phyloP scores from a whole-genome alignment of 2,113 vertebrate species.

The Hymenochirus boettgeri region DNA sequence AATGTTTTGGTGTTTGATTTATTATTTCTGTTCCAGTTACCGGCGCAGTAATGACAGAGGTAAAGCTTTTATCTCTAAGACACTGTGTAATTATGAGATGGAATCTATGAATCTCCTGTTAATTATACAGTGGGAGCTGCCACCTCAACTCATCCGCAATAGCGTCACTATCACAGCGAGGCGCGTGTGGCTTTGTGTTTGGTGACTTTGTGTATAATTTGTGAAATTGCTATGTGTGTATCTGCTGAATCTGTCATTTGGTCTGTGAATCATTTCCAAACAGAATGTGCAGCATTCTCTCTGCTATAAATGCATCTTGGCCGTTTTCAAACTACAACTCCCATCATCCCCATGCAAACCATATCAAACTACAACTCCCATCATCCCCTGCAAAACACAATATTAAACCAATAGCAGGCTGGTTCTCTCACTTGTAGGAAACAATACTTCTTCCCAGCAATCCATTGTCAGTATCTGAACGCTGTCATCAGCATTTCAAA shows the following conservation, averaged over 20 bases:
- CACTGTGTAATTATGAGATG: slow-evolving; percentile 34
- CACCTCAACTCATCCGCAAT: slow-evolving; percentile 30
- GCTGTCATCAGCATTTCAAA: too few species aligned
- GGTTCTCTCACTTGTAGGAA: too few species aligned
- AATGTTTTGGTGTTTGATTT: slow-evolving; percentile 22
- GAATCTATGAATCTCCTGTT: slow-evolving; percentile 23
- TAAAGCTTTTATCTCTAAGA: slow-evolving; percentile 21
- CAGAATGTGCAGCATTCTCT: neutral
- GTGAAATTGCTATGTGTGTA: slow-evolving; percentile 38
- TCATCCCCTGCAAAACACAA: too few species aligned
- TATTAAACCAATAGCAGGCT: too few species aligned
- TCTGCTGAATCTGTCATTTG: slow-evolving; percentile 33
- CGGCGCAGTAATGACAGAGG: slow-evolving; percentile 22
- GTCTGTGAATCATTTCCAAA: slow-evolving; percentile 6
- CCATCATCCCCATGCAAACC: too few species aligned
- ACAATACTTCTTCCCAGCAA: too few species aligned
- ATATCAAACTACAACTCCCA: too few species aligned
- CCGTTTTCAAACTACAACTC: too few species aligned
- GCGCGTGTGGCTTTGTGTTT: slow-evolving; percentile 11
- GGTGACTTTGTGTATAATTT: slow-evolving; percentile 26
- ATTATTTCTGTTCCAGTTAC: slow-evolving; percentile 8
- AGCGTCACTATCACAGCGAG: neutral
- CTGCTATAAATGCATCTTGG: neutral
- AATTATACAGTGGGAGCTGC: slow-evolving; percentile 36
- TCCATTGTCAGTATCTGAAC: too few species aligned